Evolutionary conservation across 2,888 invertebrate genomes (phyloP).

Genomic region (Ernsta delagoae): DNA sequence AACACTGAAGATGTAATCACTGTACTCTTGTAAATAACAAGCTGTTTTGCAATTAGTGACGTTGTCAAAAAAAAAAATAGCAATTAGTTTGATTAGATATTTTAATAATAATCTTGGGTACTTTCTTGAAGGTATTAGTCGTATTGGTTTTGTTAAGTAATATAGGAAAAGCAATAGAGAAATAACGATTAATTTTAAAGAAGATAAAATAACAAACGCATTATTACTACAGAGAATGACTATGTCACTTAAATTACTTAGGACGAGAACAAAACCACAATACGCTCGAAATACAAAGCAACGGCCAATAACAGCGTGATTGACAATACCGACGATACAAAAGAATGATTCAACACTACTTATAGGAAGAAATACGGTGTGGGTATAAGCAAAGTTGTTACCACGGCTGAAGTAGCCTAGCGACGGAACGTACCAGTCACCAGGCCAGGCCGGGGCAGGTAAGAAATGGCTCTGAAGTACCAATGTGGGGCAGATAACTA

Average conservation of each 20-base stretch:
- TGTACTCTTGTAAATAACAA: background rate
- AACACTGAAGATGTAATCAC: conserved; percentile 13
- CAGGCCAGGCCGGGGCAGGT: conserved; percentile 16
- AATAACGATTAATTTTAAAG: no score
- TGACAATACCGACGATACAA: conserved; percentile 1
- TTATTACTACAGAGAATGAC: no score
- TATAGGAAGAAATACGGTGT: background rate
- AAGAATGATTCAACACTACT: background rate
- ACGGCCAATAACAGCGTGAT: background rate
- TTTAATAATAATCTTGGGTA: background rate
- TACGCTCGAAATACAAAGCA: background rate
- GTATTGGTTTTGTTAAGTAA: background rate
- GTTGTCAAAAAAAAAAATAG: background rate
- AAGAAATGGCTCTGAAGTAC: background rate
- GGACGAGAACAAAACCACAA: no score
- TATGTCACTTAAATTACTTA: no score
- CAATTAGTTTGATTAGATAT: no score
- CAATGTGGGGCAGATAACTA: conserved; percentile 46
- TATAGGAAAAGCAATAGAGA: no score
- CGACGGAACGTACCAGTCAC: conserved; percentile 22
- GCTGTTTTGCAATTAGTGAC: background rate
- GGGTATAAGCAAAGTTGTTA: conserved; percentile 10
- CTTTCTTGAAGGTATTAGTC: background rate
- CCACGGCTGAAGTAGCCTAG: conserved; percentile 6
- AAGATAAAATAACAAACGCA: no score